A percentile compares a stretch with the other conserved stretches of the same genome.
These are phyloP conservation scores for Drosophila niveifrons DNA, from an alignment of 2,888 invertebrate genomes.

Conservation along the genomic window DNA sequence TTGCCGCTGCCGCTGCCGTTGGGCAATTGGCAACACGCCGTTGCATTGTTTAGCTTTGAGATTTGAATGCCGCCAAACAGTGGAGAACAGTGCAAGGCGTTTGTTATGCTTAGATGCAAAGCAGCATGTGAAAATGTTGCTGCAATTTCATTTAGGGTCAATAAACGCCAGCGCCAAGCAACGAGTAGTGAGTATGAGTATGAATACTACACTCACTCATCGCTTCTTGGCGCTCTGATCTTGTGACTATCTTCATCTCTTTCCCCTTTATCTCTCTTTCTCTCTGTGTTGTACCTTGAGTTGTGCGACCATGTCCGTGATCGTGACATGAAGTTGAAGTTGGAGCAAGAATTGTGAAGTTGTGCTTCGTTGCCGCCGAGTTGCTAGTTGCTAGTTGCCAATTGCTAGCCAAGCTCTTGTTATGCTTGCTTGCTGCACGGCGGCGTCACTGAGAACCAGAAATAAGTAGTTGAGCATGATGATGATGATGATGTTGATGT, in stretches of 20 bases:
- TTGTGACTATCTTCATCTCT: constrained; percentile 33
- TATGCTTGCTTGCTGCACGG: constrained; percentile 28
- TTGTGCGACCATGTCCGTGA: constrained; percentile 36
- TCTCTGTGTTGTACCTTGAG: neutral
- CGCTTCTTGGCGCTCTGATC: constrained; percentile 32
- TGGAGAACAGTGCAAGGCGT: constrained; percentile 56
- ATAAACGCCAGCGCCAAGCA: constrained; percentile 73
- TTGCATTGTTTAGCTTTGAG: constrained; percentile 58
- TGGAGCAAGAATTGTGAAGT: constrained; percentile 15
- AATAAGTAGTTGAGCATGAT: constrained; percentile 7
- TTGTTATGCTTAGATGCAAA: constrained; percentile 50
- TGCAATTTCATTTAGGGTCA: constrained; percentile 78
- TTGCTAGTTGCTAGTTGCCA: neutral
- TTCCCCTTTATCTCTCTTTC: neutral
- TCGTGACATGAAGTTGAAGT: constrained; percentile 55
- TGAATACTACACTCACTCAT: constrained; percentile 43
- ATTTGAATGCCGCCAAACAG: constrained; percentile 64
- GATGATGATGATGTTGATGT: neutral
- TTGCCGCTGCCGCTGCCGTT: neutral
- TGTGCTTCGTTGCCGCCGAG: constrained; percentile 44
- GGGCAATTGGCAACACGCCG: constrained; percentile 16
- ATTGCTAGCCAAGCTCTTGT: constrained; percentile 1
- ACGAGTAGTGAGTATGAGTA: neutral
- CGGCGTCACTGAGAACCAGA: constrained; percentile 23
- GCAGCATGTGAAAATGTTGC: constrained; percentile 43